A percentile compares a stretch with the other conserved stretches of the same genome.
These are phyloP conservation scores for Empidonax traillii DNA, from an alignment of 2,113 vertebrate species.

Conservation along the genomic window DNA sequence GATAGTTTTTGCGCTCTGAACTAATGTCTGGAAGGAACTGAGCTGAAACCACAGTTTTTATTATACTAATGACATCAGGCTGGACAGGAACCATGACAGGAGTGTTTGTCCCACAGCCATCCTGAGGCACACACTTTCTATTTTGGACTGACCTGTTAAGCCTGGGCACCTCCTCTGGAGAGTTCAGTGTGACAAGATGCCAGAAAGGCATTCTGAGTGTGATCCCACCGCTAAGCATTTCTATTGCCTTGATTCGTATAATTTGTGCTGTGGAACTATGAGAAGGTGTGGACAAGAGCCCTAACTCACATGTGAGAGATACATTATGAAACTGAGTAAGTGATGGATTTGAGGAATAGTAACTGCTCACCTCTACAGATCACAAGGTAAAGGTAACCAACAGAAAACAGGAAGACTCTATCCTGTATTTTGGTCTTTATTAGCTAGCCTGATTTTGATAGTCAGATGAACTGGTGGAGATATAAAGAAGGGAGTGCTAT, in stretches of 20 bases:
- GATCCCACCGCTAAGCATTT: background rate
- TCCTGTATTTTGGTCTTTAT: background rate
- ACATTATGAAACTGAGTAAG: background rate
- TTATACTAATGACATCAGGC: background rate
- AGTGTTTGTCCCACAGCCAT: background rate
- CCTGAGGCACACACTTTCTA: background rate
- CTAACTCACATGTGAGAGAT: background rate
- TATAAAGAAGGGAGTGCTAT: background rate
- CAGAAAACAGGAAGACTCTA: background rate
- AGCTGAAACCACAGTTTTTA: constrained; percentile 3
- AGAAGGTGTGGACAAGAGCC: background rate
- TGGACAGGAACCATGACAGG: constrained; percentile 4
- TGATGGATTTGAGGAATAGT: background rate
- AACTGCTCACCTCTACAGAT: background rate
- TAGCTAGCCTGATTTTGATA: background rate
- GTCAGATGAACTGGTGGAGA: background rate
- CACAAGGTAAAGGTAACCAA: background rate
- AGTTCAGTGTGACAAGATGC: background rate
- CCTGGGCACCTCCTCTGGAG: background rate
- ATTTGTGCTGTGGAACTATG: background rate
- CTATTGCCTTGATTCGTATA: background rate
- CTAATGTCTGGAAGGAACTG: background rate
- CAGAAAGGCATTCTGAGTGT: background rate
- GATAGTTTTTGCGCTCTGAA: background rate
- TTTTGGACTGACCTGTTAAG: background rate